These are phyloP conservation scores for Drosophila kanekoi DNA, from an alignment of 2,888 invertebrate species.

Conservation along the genomic window DNA sequence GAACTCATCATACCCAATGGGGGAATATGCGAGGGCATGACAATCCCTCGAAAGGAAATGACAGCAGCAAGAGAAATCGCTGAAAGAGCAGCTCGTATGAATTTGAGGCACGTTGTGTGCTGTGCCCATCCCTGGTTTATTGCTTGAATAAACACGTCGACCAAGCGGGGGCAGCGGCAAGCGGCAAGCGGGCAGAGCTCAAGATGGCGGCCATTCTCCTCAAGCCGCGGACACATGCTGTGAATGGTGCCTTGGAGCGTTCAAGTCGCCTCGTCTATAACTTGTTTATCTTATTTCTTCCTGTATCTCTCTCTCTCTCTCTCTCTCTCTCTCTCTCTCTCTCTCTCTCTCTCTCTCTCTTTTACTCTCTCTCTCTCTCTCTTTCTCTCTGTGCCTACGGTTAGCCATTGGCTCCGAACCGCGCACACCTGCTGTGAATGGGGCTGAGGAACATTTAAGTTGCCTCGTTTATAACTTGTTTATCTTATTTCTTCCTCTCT, in stretches of 20 bases:
- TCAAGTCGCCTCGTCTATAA: constrained; percentile 57
- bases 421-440: no score
- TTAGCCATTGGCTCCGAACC: no score
- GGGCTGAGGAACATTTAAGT: no score
- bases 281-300: constrained; percentile 48
- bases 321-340: background rate
- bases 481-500: no score
- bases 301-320: no score
- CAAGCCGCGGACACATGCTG: constrained; percentile 50
- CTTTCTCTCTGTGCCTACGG: background rate
- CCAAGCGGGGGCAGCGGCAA: background rate
- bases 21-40: no score
- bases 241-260: constrained; percentile 50
- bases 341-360: background rate
- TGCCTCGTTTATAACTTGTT: no score
- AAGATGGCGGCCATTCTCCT: constrained; percentile 23
- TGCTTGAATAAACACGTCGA: constrained; percentile 41
- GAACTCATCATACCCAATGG: no score
- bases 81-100: constrained; percentile 37
- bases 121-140: constrained; percentile 34
- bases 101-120: constrained; percentile 51
- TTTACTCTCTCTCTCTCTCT: background rate
- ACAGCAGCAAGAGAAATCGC: constrained; percentile 6
- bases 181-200: background rate
- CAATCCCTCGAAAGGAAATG: background rate